A percentile compares a stretch with the other conserved stretches of the same genome.
These are phyloP conservation scores for Parnassius smintheus DNA, from an alignment of 2,888 invertebrate species.

Conservation along the genomic window DNA sequence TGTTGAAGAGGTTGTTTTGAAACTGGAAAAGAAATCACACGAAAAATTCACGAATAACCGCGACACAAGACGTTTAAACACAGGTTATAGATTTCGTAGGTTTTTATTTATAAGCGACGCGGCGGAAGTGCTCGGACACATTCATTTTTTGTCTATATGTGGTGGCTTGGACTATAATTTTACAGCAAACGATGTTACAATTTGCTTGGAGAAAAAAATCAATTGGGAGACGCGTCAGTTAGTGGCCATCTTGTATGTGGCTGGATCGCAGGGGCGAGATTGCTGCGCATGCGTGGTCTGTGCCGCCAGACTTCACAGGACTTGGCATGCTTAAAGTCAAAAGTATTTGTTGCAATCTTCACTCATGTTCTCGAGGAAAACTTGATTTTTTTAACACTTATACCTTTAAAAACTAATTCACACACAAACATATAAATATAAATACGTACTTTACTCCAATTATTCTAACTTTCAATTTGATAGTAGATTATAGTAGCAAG, in stretches of 20 bases:
- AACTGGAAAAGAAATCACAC: constrained; percentile 14
- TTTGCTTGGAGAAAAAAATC: constrained; percentile 64
- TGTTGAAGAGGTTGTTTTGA: constrained; percentile 6
- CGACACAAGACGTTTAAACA: constrained; percentile 12
- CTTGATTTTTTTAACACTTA: too few relatives aligned
- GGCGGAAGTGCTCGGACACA: constrained; percentile 22
- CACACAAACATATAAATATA: neutral
- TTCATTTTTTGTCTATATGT: constrained; percentile 31
- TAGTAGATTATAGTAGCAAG: too few relatives aligned
- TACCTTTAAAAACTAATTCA: too few relatives aligned
- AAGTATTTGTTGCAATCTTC: constrained; percentile 5
- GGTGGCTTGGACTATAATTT: constrained; percentile 30
- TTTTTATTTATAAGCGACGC: constrained; percentile 29
- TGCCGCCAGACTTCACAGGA: constrained; percentile 19
- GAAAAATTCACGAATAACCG: constrained; percentile 20
- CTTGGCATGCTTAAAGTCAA: constrained; percentile 11
- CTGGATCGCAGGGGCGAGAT: constrained; percentile 48
- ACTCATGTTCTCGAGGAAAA: neutral
- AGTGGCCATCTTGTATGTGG: constrained; percentile 69
- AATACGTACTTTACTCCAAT: neutral
- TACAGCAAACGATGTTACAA: constrained; percentile 42
- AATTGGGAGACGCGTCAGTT: constrained; percentile 61
- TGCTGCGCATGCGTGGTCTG: constrained; percentile 60
- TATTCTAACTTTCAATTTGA: neutral
- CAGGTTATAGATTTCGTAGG: constrained; percentile 29